Conservation (phyloP, 30 jellyfish, hydroid and myxozoan species). For the Aurelia aurita region DNA sequence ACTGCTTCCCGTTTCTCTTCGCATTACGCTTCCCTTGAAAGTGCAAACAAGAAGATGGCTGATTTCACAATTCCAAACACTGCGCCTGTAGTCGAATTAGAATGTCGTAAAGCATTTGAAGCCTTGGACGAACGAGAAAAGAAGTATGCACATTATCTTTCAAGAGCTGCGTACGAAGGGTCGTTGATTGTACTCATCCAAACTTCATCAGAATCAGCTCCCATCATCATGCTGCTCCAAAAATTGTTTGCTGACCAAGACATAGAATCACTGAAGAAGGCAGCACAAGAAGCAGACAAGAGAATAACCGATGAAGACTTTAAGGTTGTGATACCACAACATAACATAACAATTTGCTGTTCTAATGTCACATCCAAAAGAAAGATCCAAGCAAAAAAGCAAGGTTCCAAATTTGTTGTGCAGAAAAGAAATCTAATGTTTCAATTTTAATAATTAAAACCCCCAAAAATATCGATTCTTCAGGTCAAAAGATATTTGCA, state of each 20-base stretch:
- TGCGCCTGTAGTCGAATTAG: constrained; percentile 68
- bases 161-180: constrained; percentile 85
- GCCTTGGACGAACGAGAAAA: constrained; percentile 70
- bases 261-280: constrained; percentile 57
- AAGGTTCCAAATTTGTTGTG: too few species aligned
- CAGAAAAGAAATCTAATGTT: too few species aligned
- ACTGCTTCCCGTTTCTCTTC: too few species aligned
- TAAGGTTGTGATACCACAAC: constrained; percentile 35
- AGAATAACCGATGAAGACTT: constrained; percentile 85
- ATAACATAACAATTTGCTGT: too few species aligned
- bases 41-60: constrained; percentile 19
- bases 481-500: too few species aligned
- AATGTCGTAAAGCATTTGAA: constrained; percentile 79
- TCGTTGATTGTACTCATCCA: constrained; percentile 84
- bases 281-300: constrained; percentile 59
- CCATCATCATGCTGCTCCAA: constrained; percentile 80
- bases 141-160: constrained; percentile 77
- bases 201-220: constrained; percentile 87
- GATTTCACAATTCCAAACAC: constrained; percentile 65
- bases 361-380: too few species aligned
- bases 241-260: constrained; percentile 70
- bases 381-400: too few species aligned
- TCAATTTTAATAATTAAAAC: too few species aligned
- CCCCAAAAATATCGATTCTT: too few species aligned
- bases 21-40: too few species aligned